Evolutionary conservation across 2,888 invertebrate genomes (phyloP).

Genomic region (Dexiosoma caninum): DNA sequence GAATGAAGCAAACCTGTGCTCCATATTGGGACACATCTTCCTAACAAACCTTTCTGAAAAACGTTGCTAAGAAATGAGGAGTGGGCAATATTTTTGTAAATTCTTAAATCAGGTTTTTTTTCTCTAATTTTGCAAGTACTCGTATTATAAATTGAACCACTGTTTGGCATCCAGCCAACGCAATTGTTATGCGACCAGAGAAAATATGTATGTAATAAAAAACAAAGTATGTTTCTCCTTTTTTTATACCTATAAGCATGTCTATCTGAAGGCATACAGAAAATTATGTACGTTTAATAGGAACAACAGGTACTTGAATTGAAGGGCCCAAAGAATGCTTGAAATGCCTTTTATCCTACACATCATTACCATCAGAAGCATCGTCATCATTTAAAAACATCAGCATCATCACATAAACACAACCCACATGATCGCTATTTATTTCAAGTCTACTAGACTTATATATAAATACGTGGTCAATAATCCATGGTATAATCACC

Average conservation of each 20-base stretch:
- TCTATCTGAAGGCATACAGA: constrained; percentile 33
- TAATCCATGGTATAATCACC: constrained; percentile 61
- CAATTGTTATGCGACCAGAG: constrained; percentile 31
- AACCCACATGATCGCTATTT: constrained; percentile 56
- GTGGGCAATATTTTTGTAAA: too few relatives aligned
- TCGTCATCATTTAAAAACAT: constrained; percentile 22
- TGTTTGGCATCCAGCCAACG: constrained; percentile 40
- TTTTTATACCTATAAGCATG: background rate
- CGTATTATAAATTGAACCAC: too few relatives aligned
- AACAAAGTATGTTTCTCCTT: constrained; percentile 20
- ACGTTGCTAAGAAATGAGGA: too few relatives aligned
- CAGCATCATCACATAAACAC: constrained; percentile 39
- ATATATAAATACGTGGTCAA: constrained; percentile 60
- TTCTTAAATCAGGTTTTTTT: too few relatives aligned
- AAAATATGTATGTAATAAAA: constrained; percentile 24
- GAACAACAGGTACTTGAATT: constrained; percentile 61
- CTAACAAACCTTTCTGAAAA: too few relatives aligned
- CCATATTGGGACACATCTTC: too few relatives aligned
- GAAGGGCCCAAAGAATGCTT: constrained; percentile 46
- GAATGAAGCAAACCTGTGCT: too few relatives aligned
- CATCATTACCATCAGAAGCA: constrained; percentile 38
- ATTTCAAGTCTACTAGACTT: constrained; percentile 24
- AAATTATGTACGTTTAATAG: constrained; percentile 20
- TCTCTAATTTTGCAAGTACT: too few relatives aligned
- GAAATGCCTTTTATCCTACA: constrained; percentile 48